Percentiles rank a stretch among this genome's conserved stretches.
Evolutionary conservation across 2,888 invertebrate species (phyloP).

Genomic region (Eristalis pertinax): DNA sequence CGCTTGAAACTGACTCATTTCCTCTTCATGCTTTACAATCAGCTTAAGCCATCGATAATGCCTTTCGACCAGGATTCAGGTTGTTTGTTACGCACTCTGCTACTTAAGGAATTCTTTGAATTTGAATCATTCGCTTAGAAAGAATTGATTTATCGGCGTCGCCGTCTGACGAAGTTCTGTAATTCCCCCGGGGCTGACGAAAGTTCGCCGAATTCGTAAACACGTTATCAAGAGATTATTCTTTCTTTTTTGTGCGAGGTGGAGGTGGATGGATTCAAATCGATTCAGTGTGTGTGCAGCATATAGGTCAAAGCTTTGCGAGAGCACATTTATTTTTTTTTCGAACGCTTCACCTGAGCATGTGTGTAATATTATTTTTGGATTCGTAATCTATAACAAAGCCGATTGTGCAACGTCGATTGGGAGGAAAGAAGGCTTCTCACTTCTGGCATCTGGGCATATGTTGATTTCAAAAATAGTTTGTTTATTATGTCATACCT

Average conservation of each 20-base stretch:
- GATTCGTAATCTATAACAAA: not conserved
- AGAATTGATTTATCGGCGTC: not conserved
- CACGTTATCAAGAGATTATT: not conserved
- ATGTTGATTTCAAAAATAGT: not conserved
- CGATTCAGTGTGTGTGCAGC: too few species aligned
- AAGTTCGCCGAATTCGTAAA: not conserved
- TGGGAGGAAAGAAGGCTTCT: too few species aligned
- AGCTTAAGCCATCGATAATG: not conserved
- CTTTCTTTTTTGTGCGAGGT: too few species aligned
- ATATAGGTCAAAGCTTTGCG: too few species aligned
- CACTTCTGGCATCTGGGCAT: not conserved
- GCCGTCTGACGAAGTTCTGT: not conserved
- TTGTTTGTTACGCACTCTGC: not conserved
- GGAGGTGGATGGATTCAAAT: not conserved
- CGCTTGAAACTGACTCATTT: not conserved
- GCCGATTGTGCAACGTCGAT: not conserved
- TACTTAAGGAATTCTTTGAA: not conserved
- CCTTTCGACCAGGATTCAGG: not conserved
- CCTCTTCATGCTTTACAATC: not conserved
- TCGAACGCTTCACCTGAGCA: not conserved
- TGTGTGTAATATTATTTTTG: not conserved
- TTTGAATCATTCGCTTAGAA: not conserved
- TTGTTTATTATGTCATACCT: not conserved
- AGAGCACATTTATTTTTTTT: not conserved
- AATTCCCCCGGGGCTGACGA: not conserved